Evolutionary conservation across 2,888 invertebrate genomes (phyloP).

Genomic region (Mesorhabditis belari): DNA sequence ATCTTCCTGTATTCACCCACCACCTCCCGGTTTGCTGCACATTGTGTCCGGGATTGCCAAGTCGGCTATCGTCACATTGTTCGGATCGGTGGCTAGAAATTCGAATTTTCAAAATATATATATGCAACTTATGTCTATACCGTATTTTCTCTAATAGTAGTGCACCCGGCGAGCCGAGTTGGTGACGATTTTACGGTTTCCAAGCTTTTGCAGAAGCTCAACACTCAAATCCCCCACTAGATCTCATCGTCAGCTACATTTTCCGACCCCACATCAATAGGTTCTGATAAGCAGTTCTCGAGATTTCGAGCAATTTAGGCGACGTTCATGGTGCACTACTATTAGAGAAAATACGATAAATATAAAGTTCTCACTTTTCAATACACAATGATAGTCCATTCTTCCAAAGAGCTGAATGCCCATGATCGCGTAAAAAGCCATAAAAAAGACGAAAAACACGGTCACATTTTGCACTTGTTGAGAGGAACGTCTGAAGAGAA

Average conservation of each 20-base stretch:
- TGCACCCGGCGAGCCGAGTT: no score
- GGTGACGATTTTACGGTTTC: no score
- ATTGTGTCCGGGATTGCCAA: slow-evolving; percentile 97
- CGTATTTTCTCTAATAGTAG: no score
- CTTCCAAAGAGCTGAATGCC: slow-evolving; percentile 99
- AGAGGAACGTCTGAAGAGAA: slow-evolving; percentile 86
- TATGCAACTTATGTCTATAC: no score
- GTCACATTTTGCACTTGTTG: slow-evolving; percentile 99
- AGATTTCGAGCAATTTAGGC: no score
- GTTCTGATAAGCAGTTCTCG: no score
- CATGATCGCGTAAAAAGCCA: slow-evolving; percentile 93
- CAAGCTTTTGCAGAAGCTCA: no score
- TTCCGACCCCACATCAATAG: no score
- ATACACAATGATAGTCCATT: slow-evolving; percentile 90
- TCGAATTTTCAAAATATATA: no score
- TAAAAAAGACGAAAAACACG: slow-evolving; percentile 96
- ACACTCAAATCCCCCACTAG: no score
- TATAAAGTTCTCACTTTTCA: not conserved
- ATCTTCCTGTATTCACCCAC: slow-evolving; percentile 11
- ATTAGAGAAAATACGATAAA: not conserved
- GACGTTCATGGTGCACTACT: no score
- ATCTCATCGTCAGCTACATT: no score
- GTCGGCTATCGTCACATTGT: slow-evolving; percentile 78
- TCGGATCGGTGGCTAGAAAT: slow-evolving; percentile 41
- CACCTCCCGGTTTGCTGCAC: slow-evolving; percentile 61